Base-by-base conservation (phyloP, 1,140 invertebrate genomes). In the Ostrea edulis region DNA sequence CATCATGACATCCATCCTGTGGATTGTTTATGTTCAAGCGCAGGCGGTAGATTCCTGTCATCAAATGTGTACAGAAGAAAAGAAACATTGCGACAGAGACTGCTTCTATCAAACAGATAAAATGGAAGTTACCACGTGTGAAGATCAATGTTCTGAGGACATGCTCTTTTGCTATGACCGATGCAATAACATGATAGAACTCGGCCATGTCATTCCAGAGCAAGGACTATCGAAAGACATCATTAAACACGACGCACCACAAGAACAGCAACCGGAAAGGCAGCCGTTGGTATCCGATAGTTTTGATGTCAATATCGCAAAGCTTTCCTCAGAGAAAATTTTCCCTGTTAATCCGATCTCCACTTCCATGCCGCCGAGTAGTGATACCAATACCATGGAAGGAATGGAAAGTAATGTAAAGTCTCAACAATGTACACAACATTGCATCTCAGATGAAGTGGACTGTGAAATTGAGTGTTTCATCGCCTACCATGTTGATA, bases 1-100 rank as follows among this genome's bases (percentile, higher is more conserved):
- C 68, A 71, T 71, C 22, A 71, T 71, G 0, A 11, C 68, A 9
- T 8, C 25, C 3, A 29, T 25, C 29, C 29, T 29, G 12, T 62
- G 12, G 12, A 20, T 14, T 29, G 3, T 71, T 71, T 25, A 29
- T 25, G 25, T 29, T 14, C 68, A 8, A 5, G 22, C 25, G 12
- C 25, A 71, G 29, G 68, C 25, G n/a, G 22, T 8, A 8, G 29
- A 71, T 25, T 12, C 29, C 11, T 71, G 68, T 14, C 22, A 71
- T 71, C 68, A 71, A 29, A 71, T 71, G 68, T 71, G 68, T 35
- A 71, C 8, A 29, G 68, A 71, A 71, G 68, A 71, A 35, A 71
- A 29, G 14, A 14, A 9, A 71, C 2, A 29, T 0, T 71, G 68
- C 29, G 25, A 8, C 11, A 71, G 12, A 71, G 68, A 71, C 22